Conservation (phyloP, 2,113 vertebrate genomes). For the Leuciscus idus region DNA sequence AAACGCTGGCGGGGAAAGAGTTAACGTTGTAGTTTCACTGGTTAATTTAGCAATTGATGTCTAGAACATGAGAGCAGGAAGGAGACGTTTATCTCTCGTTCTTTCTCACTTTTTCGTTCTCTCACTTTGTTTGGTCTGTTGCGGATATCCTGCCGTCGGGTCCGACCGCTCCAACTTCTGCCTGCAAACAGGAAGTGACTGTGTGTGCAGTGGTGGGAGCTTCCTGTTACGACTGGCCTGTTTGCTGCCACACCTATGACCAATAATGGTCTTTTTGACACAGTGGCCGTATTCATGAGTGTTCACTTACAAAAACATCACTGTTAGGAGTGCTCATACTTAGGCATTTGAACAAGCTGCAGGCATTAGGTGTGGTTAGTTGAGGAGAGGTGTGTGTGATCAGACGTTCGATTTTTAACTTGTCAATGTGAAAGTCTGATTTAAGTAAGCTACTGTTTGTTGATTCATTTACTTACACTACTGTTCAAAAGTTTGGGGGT, state of each 20-base stretch:
- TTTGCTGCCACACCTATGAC: constrained; percentile 3
- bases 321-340: neutral
- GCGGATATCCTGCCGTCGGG: constrained; percentile 54
- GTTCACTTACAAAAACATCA: neutral
- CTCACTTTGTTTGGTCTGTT: constrained; percentile 33
- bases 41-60: neutral
- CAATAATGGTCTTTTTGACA: constrained; percentile 22
- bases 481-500: too few relatives aligned
- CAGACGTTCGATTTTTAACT: neutral
- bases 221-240: constrained; percentile 30
- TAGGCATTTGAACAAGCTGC: neutral
- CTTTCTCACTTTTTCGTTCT: neutral
- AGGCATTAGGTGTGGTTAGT: neutral
- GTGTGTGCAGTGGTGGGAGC: constrained; percentile 9
- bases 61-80: neutral
- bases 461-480: neutral
- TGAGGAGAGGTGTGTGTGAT: neutral
- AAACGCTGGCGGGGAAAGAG: too few relatives aligned
- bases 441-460: neutral
- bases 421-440: neutral
- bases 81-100: neutral
- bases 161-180: neutral
- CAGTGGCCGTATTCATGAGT: neutral
- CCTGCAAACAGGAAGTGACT: constrained; percentile 55
- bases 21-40: neutral